These are phyloP conservation scores for Hirudo medicinalis DNA, from an alignment of 1,140 invertebrate genomes.

Conservation along the genomic window DNA sequence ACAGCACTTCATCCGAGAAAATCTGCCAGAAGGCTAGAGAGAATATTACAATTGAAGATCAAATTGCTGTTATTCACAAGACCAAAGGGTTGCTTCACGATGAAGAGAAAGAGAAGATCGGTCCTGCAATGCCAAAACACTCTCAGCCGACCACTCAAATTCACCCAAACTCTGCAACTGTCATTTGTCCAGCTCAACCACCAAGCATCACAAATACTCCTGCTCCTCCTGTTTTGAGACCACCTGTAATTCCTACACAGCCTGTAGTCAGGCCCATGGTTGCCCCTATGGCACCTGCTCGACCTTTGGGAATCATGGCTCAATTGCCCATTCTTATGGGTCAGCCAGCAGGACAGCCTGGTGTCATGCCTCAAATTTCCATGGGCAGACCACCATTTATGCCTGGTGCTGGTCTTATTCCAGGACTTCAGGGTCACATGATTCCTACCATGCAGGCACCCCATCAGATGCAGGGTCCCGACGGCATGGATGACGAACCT, in stretches of 20 bases:
- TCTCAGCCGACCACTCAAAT: not conserved
- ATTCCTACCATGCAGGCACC: constrained; percentile 20
- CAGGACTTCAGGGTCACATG: constrained; percentile 13
- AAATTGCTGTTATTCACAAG: constrained; percentile 90
- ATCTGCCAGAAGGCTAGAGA: constrained; percentile 76
- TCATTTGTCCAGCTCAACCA: constrained; percentile 26
- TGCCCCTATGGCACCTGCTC: constrained; percentile 25
- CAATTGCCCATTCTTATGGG: not conserved
- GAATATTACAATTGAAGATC: constrained; percentile 88
- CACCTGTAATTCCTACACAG: not conserved
- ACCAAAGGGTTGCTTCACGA: constrained; percentile 80
- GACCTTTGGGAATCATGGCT: constrained; percentile 13
- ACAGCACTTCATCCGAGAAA: constrained; percentile 57
- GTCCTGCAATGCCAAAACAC: constrained; percentile 37
- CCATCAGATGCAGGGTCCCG: constrained; percentile 32
- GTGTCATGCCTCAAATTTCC: constrained; percentile 16
- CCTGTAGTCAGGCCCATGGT: constrained; percentile 22
- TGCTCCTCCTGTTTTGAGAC: not conserved
- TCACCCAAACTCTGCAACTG: constrained; percentile 16
- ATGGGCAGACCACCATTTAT: constrained; percentile 10
- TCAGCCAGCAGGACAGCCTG: constrained; percentile 21
- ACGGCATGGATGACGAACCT: constrained; percentile 57
- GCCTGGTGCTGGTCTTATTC: not conserved
- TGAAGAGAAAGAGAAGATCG: constrained; percentile 70
- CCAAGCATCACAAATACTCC: constrained; percentile 23